Percentiles rank a stretch among this genome's conserved stretches.
phyloP scores from a whole-genome alignment of 2,113 vertebrate genomes.

The Ursus arctos region DNA sequence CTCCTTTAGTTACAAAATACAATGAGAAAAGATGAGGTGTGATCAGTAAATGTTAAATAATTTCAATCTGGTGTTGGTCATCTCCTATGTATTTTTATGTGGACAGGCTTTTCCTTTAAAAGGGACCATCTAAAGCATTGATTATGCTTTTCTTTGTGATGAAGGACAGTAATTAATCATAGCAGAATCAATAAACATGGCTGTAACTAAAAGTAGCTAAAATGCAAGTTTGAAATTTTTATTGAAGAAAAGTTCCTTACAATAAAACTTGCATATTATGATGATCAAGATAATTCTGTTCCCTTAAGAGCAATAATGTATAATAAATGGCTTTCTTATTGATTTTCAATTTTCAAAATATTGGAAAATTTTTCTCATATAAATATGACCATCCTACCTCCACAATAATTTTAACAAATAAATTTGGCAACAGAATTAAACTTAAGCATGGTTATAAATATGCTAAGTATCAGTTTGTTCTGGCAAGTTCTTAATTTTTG shows the following conservation, averaged over 20 bases:
- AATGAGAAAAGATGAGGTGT: not conserved
- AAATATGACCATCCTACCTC: not conserved
- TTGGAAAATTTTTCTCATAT: not conserved
- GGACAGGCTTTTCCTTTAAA: not conserved
- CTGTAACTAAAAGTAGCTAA: not conserved
- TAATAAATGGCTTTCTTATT: not conserved
- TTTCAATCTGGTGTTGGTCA: not conserved
- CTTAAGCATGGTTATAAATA: conserved; percentile 43
- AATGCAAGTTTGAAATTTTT: conserved; percentile 2
- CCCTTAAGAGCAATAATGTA: not conserved
- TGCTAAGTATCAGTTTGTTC: not conserved
- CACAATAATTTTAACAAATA: not conserved
- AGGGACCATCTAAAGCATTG: not conserved
- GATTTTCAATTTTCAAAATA: conserved; percentile 29
- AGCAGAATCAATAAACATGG: not conserved
- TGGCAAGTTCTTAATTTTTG: conserved; percentile 14
- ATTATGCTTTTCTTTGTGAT: not conserved
- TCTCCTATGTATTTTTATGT: not conserved
- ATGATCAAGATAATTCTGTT: not conserved
- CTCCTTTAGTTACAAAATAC: not conserved
- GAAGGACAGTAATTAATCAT: not conserved
- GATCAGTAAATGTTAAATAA: not conserved
- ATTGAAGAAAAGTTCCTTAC: not conserved
- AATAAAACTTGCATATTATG: not conserved
- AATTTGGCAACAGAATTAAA: not conserved